phyloP scores from a whole-genome alignment of 2,797 vertebrate species.

The Platyrinchus mystaceus region DNA sequence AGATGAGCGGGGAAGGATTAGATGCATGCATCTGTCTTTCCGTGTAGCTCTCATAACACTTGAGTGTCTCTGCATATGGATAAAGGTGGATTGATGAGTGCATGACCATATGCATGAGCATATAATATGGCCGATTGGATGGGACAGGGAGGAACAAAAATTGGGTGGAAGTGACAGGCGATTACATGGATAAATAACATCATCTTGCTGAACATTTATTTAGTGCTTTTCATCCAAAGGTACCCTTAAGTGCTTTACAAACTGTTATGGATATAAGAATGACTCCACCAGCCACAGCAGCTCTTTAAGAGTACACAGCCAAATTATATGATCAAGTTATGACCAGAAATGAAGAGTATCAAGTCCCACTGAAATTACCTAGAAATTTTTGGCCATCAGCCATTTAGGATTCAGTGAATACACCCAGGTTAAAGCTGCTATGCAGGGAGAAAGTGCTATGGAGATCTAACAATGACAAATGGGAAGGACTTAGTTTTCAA shows the following conservation, averaged over 20 bases:
- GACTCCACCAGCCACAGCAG: conserved; percentile 59
- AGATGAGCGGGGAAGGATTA: conserved; percentile 54
- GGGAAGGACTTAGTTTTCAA: conserved; percentile 24
- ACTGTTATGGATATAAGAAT: conserved; percentile 69
- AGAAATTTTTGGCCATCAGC: conserved; percentile 60
- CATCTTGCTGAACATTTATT: conserved; percentile 64
- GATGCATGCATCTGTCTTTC: conserved; percentile 65
- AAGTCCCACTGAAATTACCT: conserved; percentile 58
- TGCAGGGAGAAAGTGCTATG: conserved; percentile 31
- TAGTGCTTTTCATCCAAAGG: conserved; percentile 68
- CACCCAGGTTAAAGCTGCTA: conserved; percentile 26
- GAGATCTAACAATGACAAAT: conserved; percentile 49
- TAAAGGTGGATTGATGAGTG: conserved; percentile 68
- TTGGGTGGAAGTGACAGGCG: conserved; percentile 68
- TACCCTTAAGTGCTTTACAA: conserved; percentile 71
- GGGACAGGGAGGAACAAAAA: conserved; percentile 70
- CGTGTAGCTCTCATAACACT: conserved; percentile 54
- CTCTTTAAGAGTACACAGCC: conserved; percentile 65
- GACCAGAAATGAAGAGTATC: conserved; percentile 63
- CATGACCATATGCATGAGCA: conserved; percentile 65
- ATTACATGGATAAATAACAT: conserved; percentile 71
- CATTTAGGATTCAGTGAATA: conserved; percentile 40
- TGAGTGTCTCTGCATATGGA: conserved; percentile 64
- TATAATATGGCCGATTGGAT: conserved; percentile 66
- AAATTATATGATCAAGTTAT: conserved; percentile 65